These are phyloP conservation scores for Polylopha cassiicola DNA, from an alignment of 2,888 invertebrate species.

Conservation along the genomic window DNA sequence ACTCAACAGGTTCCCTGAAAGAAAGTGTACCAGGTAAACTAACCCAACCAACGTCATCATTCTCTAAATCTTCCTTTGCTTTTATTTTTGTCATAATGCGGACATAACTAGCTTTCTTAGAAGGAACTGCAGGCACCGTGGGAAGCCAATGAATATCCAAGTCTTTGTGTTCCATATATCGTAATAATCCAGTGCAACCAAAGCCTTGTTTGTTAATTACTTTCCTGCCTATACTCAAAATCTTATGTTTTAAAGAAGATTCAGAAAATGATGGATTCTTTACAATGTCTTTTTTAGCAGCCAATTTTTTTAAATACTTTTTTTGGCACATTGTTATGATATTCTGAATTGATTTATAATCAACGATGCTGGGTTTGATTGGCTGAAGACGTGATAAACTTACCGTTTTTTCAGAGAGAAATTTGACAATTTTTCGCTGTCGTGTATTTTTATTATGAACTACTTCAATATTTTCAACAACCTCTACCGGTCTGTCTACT, in stretches of 20 bases:
- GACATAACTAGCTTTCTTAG: conserved; percentile 37
- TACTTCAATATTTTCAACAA: too few species aligned
- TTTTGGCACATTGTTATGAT: conserved; percentile 46
- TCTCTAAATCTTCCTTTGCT: conserved; percentile 24
- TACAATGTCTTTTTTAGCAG: conserved; percentile 25
- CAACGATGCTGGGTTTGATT: conserved; percentile 24
- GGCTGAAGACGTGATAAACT: not conserved
- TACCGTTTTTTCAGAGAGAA: not conserved
- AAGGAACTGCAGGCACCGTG: conserved; percentile 25
- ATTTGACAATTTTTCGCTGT: too few species aligned
- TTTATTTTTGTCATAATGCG: conserved; percentile 47
- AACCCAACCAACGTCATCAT: conserved; percentile 37
- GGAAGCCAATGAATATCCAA: conserved; percentile 51
- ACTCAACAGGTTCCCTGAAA: not conserved
- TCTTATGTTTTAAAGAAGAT: conserved; percentile 51
- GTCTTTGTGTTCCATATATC: conserved; percentile 56
- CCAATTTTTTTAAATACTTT: conserved; percentile 38
- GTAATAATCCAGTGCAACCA: conserved; percentile 50
- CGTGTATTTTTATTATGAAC: too few species aligned
- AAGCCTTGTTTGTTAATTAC: conserved; percentile 47
- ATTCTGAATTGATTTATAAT: conserved; percentile 41
- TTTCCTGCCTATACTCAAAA: conserved; percentile 62
- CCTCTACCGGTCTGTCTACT: too few species aligned
- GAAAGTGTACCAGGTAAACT: conserved; percentile 21
- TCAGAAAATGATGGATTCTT: conserved; percentile 29